Evolutionary conservation across 2,888 invertebrate genomes (phyloP).

Genomic region (Masnerella sp.): DNA sequence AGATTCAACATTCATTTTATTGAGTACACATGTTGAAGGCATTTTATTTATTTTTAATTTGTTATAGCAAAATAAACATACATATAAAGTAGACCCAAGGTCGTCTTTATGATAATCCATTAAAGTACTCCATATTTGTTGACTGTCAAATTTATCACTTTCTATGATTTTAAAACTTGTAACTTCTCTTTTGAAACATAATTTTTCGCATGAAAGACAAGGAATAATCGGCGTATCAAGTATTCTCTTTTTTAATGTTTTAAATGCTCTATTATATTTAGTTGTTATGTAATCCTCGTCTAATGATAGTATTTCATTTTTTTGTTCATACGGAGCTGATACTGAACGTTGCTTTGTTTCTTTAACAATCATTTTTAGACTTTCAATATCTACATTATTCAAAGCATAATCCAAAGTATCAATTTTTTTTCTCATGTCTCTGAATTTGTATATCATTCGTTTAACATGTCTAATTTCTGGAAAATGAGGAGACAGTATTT

Average conservation of each 20-base stretch:
- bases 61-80: slow-evolving; percentile 9
- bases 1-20: slow-evolving; percentile 49
- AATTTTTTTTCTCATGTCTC: neutral
- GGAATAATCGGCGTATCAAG: slow-evolving; percentile 3
- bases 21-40: slow-evolving; percentile 64
- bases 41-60: slow-evolving; percentile 60
- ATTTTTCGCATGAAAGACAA: slow-evolving; percentile 10
- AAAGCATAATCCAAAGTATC: neutral
- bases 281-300: slow-evolving; percentile 11
- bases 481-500: slow-evolving; percentile 6
- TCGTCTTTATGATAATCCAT: slow-evolving; percentile 2
- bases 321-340: neutral
- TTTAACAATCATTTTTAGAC: neutral
- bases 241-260: slow-evolving; percentile 12
- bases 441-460: neutral
- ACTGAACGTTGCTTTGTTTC: neutral
- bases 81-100: neutral
- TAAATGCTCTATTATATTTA: slow-evolving; percentile 10
- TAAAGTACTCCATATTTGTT: slow-evolving; percentile 14
- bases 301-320: slow-evolving; percentile 1
- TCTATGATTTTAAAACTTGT: neutral
- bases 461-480: slow-evolving; percentile 1
- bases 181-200: slow-evolving; percentile 12
- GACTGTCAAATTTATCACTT: slow-evolving; percentile 6
- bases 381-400: neutral